Evolutionary conservation across 1,140 invertebrate species (phyloP).

Genomic region (Diorhabda carinulata): DNA sequence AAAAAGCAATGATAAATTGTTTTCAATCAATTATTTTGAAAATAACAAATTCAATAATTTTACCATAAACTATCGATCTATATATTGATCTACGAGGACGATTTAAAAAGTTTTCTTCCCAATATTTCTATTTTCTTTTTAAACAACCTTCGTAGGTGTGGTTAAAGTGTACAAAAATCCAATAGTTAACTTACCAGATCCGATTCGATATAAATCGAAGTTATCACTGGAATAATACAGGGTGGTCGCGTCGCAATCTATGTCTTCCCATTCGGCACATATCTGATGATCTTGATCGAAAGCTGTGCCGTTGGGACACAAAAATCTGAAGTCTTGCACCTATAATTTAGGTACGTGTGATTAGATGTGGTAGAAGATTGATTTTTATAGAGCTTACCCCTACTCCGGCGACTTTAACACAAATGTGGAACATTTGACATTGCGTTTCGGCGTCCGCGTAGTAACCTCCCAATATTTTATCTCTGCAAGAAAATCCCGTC

Average conservation of each 20-base stretch:
- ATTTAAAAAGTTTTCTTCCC: too few relatives aligned
- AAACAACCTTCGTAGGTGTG: background rate
- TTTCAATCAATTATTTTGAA: too few relatives aligned
- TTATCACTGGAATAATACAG: slow-evolving; percentile 77
- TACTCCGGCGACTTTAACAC: slow-evolving; percentile 74
- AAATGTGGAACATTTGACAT: slow-evolving; percentile 90
- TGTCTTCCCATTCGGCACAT: slow-evolving; percentile 85
- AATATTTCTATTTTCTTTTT: too few relatives aligned
- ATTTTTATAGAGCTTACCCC: slow-evolving; percentile 52
- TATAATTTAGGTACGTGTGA: slow-evolving; percentile 39
- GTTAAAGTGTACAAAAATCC: background rate
- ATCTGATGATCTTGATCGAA: slow-evolving; percentile 91
- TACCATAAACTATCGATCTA: background rate
- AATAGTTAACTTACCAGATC: slow-evolving; percentile 55
- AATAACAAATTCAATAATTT: background rate
- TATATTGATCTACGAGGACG: too few relatives aligned
- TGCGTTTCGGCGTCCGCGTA: slow-evolving; percentile 87
- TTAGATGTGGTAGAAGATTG: too few relatives aligned
- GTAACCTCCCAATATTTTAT: slow-evolving; percentile 85
- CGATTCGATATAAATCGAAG: slow-evolving; percentile 76
- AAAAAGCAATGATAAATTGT: too few relatives aligned
- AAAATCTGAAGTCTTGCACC: slow-evolving; percentile 77
- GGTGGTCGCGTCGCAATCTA: slow-evolving; percentile 75
- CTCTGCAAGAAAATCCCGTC: slow-evolving; percentile 79
- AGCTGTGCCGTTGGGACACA: slow-evolving; percentile 87